These are phyloP conservation scores for Cyclina sinensis DNA, from an alignment of 1,140 invertebrate species.

Conservation along the genomic window DNA sequence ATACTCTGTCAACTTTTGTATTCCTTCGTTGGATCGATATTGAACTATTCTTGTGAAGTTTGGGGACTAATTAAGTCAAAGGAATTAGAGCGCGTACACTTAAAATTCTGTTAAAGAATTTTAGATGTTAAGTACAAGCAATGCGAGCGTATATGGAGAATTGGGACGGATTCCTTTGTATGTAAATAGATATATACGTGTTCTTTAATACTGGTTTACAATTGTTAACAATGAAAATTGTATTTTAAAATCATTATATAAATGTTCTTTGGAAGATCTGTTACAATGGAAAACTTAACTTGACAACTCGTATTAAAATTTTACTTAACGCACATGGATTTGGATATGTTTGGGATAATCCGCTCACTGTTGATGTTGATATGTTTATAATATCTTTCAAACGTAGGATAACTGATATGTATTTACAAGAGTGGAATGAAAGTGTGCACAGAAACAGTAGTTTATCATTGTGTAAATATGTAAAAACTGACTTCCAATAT, in stretches of 20 bases:
- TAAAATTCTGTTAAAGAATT: slow-evolving; percentile 45
- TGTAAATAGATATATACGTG: not conserved
- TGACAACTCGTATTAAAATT: not conserved
- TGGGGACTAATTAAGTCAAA: slow-evolving; percentile 27
- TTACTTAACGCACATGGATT: not conserved
- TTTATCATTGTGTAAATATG: not conserved
- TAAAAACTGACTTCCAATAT: not conserved
- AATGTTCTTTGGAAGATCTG: not conserved
- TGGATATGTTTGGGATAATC: not conserved
- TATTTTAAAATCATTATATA: too few species aligned
- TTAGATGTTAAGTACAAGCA: slow-evolving; percentile 39
- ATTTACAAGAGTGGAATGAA: not conserved
- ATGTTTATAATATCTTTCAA: not conserved
- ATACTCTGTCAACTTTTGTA: slow-evolving; percentile 42
- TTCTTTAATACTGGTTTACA: not conserved
- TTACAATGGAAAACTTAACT: not conserved
- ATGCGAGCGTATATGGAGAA: slow-evolving; percentile 36
- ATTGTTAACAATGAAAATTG: not conserved
- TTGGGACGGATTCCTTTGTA: not conserved
- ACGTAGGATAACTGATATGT: not conserved
- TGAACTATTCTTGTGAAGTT: slow-evolving; percentile 44
- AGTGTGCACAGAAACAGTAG: not conserved
- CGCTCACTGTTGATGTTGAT: not conserved
- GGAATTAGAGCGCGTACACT: slow-evolving; percentile 42
- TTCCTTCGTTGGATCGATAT: slow-evolving; percentile 42